Evolutionary conservation across 1,140 invertebrate genomes (phyloP), one percentile per base, ranked within the genome.

Genomic region (Dolichoris vasculosae): DNA sequence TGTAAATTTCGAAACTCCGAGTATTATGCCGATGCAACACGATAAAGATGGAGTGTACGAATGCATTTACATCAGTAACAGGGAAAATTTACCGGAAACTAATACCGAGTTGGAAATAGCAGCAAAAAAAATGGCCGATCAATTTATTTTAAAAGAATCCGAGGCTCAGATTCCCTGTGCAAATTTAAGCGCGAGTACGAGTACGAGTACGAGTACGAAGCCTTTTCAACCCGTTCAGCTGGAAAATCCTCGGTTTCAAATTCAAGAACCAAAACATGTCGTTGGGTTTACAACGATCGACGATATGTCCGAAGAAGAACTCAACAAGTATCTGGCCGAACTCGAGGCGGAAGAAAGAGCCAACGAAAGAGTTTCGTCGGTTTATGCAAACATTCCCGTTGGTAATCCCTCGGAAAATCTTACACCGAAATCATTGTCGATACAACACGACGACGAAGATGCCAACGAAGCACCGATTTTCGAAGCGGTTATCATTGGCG

Each of bases 311-410:
- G 95, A 95, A 81, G 93, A 93, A 67, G 94, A 95, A 87, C 88
- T 95, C n/a, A 93, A 93, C 71, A 92, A 94, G 59, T 95, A 95
- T 90, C 91, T 95, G 63, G 92, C 94, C 4, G 93, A 95, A 79
- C 89, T 95, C n/a, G 94, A 95, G 81, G 91, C 90, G 40, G 89
- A 94, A 35, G 93, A 94, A 81, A 88, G 88, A 35, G 90, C 89
- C 0, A 90, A 88, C 43, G 88, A 91, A 87, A 87, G 64, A 63
- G 86, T n/a, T 40, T 69, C 85, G 40, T 63, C 86, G 15, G 43
- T 86, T n/a, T 91, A 90, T 86, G 86, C 90, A 87, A 91, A 90
- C 87, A 82, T 90, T 51, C 7, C 85, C 7, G 23, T 84, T 55
- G 73, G 85, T 15, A 86, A 80, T 80, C 35, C 35, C 32, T n/a